Evolutionary conservation across 2,113 vertebrate genomes (phyloP), one percentile per base, ranked within the genome.

Genomic region (Thomomys bottae): DNA sequence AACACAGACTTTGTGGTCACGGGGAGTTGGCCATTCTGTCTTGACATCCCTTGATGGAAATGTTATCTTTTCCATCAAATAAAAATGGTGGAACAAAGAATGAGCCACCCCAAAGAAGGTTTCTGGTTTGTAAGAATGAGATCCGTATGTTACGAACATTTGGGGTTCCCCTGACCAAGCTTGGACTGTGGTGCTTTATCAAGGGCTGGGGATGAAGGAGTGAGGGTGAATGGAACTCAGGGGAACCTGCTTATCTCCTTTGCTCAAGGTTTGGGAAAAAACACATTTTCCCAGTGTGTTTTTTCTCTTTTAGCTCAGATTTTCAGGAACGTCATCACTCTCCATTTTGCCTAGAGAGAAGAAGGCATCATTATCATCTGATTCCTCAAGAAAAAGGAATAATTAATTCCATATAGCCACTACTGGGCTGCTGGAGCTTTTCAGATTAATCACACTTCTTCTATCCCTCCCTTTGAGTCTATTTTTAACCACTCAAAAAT

Each of bases 401-500:
- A 75, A 92, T 85, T 81, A 75, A 73, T 38, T 68, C 63, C 38
- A 20, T 14, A 6, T 5, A 75, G 78, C 84, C 84, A 15, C 45
- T 9, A 0, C 24, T 11, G 38, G 68, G 75, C 86, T 30, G 38
- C 68, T 64, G 49, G 64, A 26, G 73, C 78, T 70, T 32, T 93
- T 86, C 73, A 66, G 83, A 71, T 59, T 88, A 80, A 93, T 92
- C 81, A 82, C 93, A 20, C 54, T 71, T 80, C 68, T 86, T 83
- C 76, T 36, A 12, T 26, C 61, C 59, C 59, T 77, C 11, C n/a
- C 54, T 91, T 91, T 66, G 12, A 76, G 78, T 84, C 93, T 96
- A 94, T 96, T 96, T 97, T 93, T 97, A 96, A 79, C 86, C 75
- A 34, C 78, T 79, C 88, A 36, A 2, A 95, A 94, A 90, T 94